phyloP scores from a whole-genome alignment of 2,797 vertebrate species.

The Acipenser oxyrinchus region DNA sequence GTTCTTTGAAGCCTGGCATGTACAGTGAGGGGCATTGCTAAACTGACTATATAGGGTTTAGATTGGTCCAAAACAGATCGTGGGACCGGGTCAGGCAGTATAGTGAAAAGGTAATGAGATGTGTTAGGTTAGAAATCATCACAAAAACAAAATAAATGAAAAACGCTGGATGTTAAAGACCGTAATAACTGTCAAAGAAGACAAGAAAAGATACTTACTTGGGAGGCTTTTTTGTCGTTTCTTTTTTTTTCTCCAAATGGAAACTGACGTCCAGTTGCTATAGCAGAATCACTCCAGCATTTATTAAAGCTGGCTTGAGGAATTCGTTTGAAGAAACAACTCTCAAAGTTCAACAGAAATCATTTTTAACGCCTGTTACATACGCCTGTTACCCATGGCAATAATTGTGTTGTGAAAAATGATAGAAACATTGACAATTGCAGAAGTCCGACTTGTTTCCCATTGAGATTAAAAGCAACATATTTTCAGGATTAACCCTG shows the following conservation, averaged over 20 bases:
- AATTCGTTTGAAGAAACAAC: conserved; percentile 13
- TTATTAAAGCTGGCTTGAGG: conserved; percentile 1
- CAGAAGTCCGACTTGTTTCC: no score
- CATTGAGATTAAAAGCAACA: no score
- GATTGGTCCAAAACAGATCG: conserved; percentile 34
- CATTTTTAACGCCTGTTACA: no score
- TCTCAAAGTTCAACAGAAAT: no score
- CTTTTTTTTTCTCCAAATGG: conserved; percentile 17
- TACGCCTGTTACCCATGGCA: no score
- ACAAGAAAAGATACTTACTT: conserved; percentile 12
- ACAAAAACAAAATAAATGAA: conserved; percentile 16
- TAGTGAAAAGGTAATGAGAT: no score
- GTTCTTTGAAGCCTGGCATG: conserved; percentile 10
- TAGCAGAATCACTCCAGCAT: conserved; percentile 1
- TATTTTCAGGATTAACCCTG: no score
- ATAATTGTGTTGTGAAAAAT: no score
- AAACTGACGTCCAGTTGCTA: conserved; percentile 18
- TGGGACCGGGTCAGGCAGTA: conserved; percentile 13
- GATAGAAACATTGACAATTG: no score
- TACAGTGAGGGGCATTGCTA: conserved; percentile 22
- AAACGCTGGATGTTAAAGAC: conserved; percentile 34
- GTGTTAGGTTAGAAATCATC: no score
- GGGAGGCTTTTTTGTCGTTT: conserved; percentile 12
- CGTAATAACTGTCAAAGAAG: neutral
- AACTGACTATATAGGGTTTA: conserved; percentile 18